These are phyloP conservation scores for Diuraphis noxia DNA, from an alignment of 1,140 invertebrate genomes.

Conservation along the genomic window DNA sequence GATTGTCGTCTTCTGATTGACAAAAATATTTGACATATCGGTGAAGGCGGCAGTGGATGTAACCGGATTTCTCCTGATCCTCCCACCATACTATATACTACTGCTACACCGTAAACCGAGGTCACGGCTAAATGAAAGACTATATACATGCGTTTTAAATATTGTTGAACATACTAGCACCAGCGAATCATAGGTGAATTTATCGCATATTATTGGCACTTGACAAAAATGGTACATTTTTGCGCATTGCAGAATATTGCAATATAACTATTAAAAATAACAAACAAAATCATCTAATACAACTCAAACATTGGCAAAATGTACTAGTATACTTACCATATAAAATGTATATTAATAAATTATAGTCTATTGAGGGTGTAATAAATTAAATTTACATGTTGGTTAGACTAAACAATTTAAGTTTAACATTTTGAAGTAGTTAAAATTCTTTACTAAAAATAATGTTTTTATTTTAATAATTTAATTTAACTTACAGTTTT, in stretches of 20 bases:
- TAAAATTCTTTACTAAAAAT: neutral
- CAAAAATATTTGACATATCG: neutral
- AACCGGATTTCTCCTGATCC: slow-evolving; percentile 28
- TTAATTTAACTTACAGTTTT: neutral
- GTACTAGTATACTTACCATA: no score
- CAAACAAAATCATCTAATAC: neutral
- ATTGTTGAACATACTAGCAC: neutral
- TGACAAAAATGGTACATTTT: neutral
- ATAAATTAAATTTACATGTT: neutral
- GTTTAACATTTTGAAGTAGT: neutral
- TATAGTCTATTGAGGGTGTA: neutral
- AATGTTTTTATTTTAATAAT: neutral
- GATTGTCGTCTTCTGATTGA: neutral
- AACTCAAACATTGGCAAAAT: neutral
- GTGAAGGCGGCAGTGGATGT: neutral
- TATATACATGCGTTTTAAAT: neutral
- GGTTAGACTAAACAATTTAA: neutral
- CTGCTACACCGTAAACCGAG: neutral
- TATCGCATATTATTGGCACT: neutral
- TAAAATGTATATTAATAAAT: neutral
- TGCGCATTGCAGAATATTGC: neutral
- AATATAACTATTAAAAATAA: neutral
- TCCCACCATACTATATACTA: neutral
- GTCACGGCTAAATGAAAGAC: neutral
- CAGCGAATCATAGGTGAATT: neutral